Evolutionary conservation across 2,797 vertebrate species (phyloP), one percentile per base, ranked within the genome.

Genomic region (Sebastes matsubarae): DNA sequence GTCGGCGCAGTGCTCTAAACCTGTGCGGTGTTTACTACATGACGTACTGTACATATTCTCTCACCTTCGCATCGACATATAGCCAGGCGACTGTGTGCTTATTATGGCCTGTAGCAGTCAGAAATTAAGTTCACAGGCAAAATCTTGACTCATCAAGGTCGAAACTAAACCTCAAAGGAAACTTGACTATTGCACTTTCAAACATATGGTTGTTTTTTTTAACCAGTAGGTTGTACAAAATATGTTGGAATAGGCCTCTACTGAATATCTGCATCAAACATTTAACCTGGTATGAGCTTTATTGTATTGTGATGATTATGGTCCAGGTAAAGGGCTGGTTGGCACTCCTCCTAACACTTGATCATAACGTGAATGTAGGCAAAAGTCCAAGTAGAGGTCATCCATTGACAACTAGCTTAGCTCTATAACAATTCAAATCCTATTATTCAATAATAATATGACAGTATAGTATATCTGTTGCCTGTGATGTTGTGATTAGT

Each of bases 361-460:
- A 38, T 25, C 57, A 63, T 22, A 36, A 75, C 59, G 38, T 24
- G 36, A 66, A 86, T 74, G 84, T 90, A 87, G 91, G 89, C 81
- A 88, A 83, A 77, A 85, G 81, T 90, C 88, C 90, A 92, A 87
- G 42, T 88, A 91, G 86, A 94, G 90, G 92, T 93, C 90, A 91
- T 85, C 77, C 74, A 84, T 14, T 77, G 46, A 79, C 71, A 77
- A n/a, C 42, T 46, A 46, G 14, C 5, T 22, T 22, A 42, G 13
- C 50, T 74, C 7, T 9, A 10, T 20, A 20, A 12, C n/a, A 61
- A 20, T 4, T 14, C 3, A 18, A 2, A 11, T 14, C 5, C 1
- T 59, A 6, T 38, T 46, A 54, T 30, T 14, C 14, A 54, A 8
- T 9, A 29, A 20, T 22, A 29, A 20, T 25, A 12, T 7, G 13